Evolutionary conservation across 2,888 invertebrate genomes (phyloP), one percentile per base, ranked within the genome.

Genomic region (Agapostemon virescens): DNA sequence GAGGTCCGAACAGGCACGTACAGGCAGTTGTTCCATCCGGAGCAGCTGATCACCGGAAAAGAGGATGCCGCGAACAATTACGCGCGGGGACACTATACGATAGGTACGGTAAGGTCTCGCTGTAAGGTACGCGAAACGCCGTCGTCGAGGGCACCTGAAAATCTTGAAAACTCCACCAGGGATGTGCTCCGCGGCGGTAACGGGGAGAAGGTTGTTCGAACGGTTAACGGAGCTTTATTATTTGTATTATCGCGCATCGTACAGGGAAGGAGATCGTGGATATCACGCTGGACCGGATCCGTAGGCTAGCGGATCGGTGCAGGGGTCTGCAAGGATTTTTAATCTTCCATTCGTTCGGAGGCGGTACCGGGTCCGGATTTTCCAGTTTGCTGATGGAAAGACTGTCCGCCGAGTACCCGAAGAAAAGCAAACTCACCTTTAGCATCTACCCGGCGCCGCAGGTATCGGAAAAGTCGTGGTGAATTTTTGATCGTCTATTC

Each of bases 51-150:
- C 90, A 97, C 97, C 66, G 98, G 98, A 84, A 98, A 98, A 93
- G 97, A 98, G 91, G 97, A 98, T 91, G 98, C 98, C 0, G 98
- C 98, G 83, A 98, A 98, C 93, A 98, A 98, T 94, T 98, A 98
- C 88, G 98, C 98, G 3, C 94, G 98, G 66, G 98, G 98, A 9
- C 98, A 98, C 93, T 98, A 98, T 93, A 98, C 98, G 89, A 96
- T 98, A 92, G 94, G 95, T 88, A 94, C 33, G n/a, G n/a, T n/a
- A n/a, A n/a, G n/a, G n/a, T n/a, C n/a, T n/a, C n/a, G n/a, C n/a
- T n/a, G n/a, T n/a, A n/a, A n/a, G n/a, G n/a, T n/a, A n/a, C n/a
- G n/a, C n/a, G n/a, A n/a, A n/a, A n/a, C n/a, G n/a, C n/a, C n/a
- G n/a, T n/a, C n/a, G n/a, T n/a, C n/a, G n/a, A n/a, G n/a, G n/a